Evolutionary conservation across 2,888 invertebrate species (phyloP).

Genomic region (Dynastes grantii): DNA sequence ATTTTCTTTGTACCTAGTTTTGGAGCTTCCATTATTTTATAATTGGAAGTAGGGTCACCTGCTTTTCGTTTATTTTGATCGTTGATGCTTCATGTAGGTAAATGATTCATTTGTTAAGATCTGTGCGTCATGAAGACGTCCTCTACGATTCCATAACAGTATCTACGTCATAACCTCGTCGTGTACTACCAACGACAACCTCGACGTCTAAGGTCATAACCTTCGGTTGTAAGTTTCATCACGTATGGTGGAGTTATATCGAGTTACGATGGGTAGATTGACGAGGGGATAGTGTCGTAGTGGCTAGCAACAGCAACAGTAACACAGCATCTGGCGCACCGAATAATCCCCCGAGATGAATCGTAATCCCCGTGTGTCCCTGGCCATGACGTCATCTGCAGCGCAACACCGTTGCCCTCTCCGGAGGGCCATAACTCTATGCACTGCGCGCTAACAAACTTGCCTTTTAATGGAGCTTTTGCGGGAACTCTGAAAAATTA

Average conservation of each 20-base stretch:
- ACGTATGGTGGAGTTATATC: conserved; percentile 66
- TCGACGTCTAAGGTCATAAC: conserved; percentile 30
- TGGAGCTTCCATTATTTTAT: too few relatives aligned
- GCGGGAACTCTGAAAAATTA: conserved; percentile 52
- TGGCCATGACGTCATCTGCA: conserved; percentile 66
- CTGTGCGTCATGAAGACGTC: conserved; percentile 24
- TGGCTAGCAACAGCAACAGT: conserved; percentile 43
- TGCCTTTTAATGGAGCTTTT: conserved; percentile 57
- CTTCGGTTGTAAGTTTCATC: conserved; percentile 63
- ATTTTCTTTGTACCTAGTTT: too few relatives aligned
- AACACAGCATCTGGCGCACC: conserved; percentile 63
- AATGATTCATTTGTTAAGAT: conserved; percentile 7
- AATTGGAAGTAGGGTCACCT: too few relatives aligned
- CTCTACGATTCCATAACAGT: conserved; percentile 13
- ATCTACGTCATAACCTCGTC: conserved; percentile 7
- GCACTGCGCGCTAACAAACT: conserved; percentile 60
- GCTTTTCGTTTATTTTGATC: too few relatives aligned
- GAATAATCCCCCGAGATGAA: conserved; percentile 67
- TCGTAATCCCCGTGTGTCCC: conserved; percentile 64
- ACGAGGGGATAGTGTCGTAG: conserved; percentile 56
- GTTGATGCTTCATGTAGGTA: too few relatives aligned
- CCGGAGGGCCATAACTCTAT: conserved; percentile 62
- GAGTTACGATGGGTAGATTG: conserved; percentile 65
- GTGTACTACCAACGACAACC: conserved; percentile 16
- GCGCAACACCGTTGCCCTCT: conserved; percentile 51